Percentiles rank a stretch among this genome's conserved stretches.
Conservation (phyloP, 2,888 invertebrate species). For the Troides oblongomaculatus region DNA sequence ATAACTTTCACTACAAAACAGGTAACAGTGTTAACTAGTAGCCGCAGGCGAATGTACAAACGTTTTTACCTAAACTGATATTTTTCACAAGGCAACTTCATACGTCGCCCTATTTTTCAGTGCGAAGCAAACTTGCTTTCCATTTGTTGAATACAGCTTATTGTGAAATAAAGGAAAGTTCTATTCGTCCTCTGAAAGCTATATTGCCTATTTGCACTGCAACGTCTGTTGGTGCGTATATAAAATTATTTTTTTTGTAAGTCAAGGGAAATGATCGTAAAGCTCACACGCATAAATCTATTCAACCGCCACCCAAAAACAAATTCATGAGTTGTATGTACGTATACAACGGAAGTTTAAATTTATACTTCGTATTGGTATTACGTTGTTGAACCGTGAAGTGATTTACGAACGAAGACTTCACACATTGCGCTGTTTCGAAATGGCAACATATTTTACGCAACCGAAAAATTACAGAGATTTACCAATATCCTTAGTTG, state of each 20-base stretch:
- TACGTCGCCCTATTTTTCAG: neutral
- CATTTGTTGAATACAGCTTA: neutral
- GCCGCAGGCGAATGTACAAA: conserved; percentile 5
- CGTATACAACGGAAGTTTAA: conserved; percentile 32
- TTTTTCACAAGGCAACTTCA: conserved; percentile 13
- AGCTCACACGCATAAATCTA: conserved; percentile 31
- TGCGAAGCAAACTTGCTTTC: neutral
- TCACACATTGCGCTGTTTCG: conserved; percentile 35
- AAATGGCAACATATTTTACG: conserved; percentile 33
- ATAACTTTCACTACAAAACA: conserved; percentile 1
- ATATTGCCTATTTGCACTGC: neutral
- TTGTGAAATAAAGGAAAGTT: conserved; percentile 12
- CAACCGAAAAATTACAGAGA: conserved; percentile 28
- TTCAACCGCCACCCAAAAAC: conserved; percentile 32
- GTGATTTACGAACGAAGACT: conserved; percentile 36
- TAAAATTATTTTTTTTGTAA: conserved; percentile 11
- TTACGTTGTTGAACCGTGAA: conserved; percentile 35
- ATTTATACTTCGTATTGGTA: conserved; percentile 36
- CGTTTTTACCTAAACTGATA: conserved; percentile 15
- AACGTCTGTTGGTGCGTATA: neutral
- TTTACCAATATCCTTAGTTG: neutral
- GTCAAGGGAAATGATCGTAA: conserved; percentile 28
- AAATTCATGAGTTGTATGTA: conserved; percentile 32
- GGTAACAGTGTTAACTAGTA: neutral
- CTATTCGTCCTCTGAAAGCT: conserved; percentile 10